Base-by-base conservation (phyloP, 2,113 vertebrate genomes). In the Pterocles gutturalis region DNA sequence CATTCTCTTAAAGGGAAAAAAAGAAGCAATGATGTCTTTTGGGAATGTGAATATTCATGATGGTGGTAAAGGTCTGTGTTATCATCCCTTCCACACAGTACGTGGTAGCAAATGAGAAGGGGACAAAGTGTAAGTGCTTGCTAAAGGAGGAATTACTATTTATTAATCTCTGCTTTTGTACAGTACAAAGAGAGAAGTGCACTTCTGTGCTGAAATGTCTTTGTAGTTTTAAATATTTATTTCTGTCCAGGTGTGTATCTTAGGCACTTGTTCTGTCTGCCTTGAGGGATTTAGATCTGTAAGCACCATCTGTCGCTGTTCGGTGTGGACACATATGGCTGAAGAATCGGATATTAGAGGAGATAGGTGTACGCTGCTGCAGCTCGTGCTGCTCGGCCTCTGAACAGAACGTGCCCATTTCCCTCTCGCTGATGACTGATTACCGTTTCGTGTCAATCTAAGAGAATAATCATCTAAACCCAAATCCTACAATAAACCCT, bases 211-310 rank as follows among this genome's bases (percentile, higher is more conserved):
- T 45, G 72, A 58, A 91, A 87, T 41, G 67, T 60, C 67, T 69
- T 83, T 87, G 87, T 86, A 61, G 64, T 81, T 94, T 84, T 90
- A 84, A 96, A 84, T 94, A 80, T 75, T 94, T 84, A 58, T 95
- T 96, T 93, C 84, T 90, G 78, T 45, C 88, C 95, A 97, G 92
- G 94, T 94, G 89, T 95, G 84, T 89, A 85, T 90, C 87, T 92
- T 90, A 91, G 85, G 79, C 75, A 89, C 94, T 92, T 41, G 33
- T 55, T 93, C 79, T 51, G 25, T 80, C 31, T 80, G 76, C 91
- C 96, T 85, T 62, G 15, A 58, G 94, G 93, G 94, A 71, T 69
- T 95, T 89, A 41, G 69, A 76, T 94, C 53, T 77, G 84, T 62
- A 67, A 89, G 89, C 91, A 75, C 88, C 95, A 91, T 95, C 92